phyloP scores from a whole-genome alignment of 2,888 invertebrate species.

The Candidula unifasciata region DNA sequence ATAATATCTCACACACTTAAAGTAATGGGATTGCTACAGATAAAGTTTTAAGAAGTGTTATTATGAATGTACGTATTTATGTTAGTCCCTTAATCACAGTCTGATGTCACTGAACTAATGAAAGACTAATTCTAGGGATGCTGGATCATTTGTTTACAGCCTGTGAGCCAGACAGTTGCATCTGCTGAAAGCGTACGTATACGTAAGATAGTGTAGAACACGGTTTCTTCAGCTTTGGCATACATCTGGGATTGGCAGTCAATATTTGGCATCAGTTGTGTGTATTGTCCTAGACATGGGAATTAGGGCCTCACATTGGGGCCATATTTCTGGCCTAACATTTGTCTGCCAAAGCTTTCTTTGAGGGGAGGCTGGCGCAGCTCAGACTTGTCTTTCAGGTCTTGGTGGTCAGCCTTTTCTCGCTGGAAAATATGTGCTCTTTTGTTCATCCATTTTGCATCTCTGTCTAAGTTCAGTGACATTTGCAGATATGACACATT shows the following conservation, averaged over 20 bases:
- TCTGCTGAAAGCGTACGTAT: constrained; percentile 58
- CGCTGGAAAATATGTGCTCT: constrained; percentile 40
- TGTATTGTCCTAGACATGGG: too few species aligned
- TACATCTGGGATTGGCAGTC: not conserved
- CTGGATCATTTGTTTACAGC: constrained; percentile 52
- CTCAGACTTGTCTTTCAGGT: not conserved
- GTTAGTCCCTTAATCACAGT: constrained; percentile 26
- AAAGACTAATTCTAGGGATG: constrained; percentile 73
- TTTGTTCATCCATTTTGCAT: not conserved
- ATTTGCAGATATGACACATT: not conserved
- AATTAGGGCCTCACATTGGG: too few species aligned
- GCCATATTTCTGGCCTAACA: not conserved
- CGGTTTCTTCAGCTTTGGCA: constrained; percentile 45
- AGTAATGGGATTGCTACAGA: too few species aligned
- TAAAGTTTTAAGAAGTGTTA: too few species aligned
- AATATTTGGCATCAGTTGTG: not conserved
- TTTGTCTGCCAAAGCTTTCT: constrained; percentile 39
- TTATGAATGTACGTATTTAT: too few species aligned
- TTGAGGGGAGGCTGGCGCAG: not conserved
- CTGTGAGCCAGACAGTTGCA: constrained; percentile 37
- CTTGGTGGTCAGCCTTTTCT: not conserved
- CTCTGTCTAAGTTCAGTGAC: not conserved
- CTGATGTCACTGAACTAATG: constrained; percentile 64
- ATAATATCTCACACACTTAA: too few species aligned
- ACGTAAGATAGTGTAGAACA: constrained; percentile 27